phyloP scores from a whole-genome alignment of 2,888 invertebrate genomes.

The Cloeon dipterum region DNA sequence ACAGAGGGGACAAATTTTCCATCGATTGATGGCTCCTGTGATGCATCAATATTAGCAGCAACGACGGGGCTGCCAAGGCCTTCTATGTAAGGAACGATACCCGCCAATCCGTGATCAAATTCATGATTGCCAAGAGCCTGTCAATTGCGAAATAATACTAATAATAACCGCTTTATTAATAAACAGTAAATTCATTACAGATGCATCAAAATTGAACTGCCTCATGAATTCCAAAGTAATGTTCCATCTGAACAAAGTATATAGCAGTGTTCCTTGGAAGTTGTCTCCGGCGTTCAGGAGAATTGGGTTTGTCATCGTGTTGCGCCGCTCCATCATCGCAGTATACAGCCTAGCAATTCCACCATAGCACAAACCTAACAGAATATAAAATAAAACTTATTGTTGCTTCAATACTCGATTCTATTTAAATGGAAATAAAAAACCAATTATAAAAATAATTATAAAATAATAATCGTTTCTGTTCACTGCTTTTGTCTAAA shows the following conservation, averaged over 20 bases:
- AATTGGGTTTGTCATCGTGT: constrained; percentile 23
- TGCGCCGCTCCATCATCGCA: constrained; percentile 2
- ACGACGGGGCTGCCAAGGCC: constrained; percentile 38
- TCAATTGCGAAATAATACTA: constrained; percentile 7
- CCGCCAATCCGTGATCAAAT: constrained; percentile 52
- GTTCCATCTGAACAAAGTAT: constrained; percentile 32
- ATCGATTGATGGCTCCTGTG: constrained; percentile 31
- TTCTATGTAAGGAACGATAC: constrained; percentile 45
- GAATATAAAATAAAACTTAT: too few relatives aligned
- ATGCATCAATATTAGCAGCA: constrained; percentile 50
- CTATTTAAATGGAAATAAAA: too few relatives aligned
- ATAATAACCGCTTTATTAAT: background rate
- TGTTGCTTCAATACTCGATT: too few relatives aligned
- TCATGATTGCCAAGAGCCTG: constrained; percentile 74
- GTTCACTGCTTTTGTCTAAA: too few relatives aligned
- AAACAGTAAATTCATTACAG: background rate
- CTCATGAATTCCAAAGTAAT: constrained; percentile 55
- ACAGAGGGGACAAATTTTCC: constrained; percentile 37
- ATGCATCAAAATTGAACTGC: constrained; percentile 41
- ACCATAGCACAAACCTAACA: constrained; percentile 6
- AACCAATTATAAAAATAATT: too few relatives aligned
- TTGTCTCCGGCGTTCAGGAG: constrained; percentile 65
- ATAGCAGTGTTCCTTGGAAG: constrained; percentile 72
- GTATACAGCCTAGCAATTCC: constrained; percentile 7
- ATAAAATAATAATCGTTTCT: too few relatives aligned